A percentile compares a stretch with the other conserved stretches of the same genome.
These are phyloP conservation scores for Lerista edwardsae DNA, from an alignment of 2,797 vertebrate species.

Conservation along the genomic window DNA sequence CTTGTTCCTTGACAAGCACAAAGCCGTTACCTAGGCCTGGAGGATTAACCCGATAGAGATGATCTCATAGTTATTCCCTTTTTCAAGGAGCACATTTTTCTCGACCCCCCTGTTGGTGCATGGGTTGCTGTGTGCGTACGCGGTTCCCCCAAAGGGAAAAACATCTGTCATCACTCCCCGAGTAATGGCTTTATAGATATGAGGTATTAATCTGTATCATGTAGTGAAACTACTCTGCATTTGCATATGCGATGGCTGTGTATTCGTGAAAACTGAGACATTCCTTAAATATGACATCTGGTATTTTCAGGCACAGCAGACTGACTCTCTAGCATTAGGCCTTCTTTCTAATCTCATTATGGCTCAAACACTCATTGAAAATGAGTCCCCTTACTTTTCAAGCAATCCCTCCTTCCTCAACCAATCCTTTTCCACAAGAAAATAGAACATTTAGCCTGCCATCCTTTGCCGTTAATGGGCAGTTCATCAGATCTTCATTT, in stretches of 20 bases:
- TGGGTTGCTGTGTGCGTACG: too few species aligned
- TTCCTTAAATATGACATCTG: neutral
- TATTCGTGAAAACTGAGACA: neutral
- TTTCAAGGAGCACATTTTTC: neutral
- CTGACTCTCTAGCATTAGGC: neutral
- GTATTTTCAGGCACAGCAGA: neutral
- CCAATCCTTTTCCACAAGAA: too few species aligned
- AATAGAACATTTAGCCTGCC: neutral
- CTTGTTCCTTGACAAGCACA: neutral
- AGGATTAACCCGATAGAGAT: neutral
- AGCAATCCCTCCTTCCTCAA: neutral
- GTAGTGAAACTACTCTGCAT: neutral
- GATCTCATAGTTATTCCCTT: neutral
- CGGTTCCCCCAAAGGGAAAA: neutral
- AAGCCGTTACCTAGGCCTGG: neutral
- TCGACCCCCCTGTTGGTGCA: neutral
- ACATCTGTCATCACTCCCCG: neutral
- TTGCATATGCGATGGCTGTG: neutral
- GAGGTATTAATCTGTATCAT: neutral
- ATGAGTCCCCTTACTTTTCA: too few species aligned
- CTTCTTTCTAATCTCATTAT: neutral
- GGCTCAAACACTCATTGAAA: neutral
- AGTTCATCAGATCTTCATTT: neutral
- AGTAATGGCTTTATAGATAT: neutral
- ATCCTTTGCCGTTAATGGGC: neutral